A percentile compares a stretch with the other conserved stretches of the same genome.
These are phyloP conservation scores for Phoeniculus purpureus DNA, from an alignment of 2,797 vertebrate genomes.

Conservation along the genomic window DNA sequence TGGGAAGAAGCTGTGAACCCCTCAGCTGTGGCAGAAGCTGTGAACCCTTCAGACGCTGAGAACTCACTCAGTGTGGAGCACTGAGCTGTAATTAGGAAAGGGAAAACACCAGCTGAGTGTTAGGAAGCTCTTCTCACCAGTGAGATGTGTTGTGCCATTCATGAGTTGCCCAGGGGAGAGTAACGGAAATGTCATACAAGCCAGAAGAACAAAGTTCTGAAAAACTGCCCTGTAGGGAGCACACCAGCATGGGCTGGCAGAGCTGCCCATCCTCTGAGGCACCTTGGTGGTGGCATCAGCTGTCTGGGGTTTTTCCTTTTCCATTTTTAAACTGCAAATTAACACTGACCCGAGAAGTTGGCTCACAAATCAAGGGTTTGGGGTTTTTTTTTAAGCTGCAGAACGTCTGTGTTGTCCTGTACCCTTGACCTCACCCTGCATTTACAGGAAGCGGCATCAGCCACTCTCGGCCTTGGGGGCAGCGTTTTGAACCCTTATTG, in stretches of 20 bases:
- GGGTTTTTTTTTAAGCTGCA: background rate
- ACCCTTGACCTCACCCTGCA: constrained; percentile 1
- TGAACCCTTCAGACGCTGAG: background rate
- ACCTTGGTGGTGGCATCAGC: background rate
- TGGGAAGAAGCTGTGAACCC: background rate
- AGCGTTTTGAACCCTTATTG: background rate
- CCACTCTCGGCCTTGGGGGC: background rate
- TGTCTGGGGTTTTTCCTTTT: background rate
- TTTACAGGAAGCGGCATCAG: constrained; percentile 31
- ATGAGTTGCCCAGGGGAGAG: constrained; percentile 26
- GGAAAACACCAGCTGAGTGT: constrained; percentile 35
- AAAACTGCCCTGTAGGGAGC: background rate
- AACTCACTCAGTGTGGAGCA: background rate
- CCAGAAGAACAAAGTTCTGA: background rate
- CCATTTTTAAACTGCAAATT: background rate
- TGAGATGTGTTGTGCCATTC: constrained; percentile 27
- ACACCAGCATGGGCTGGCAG: background rate
- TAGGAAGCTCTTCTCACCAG: background rate
- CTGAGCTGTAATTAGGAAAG: constrained; percentile 57
- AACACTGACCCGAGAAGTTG: background rate
- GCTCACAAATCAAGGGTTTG: background rate
- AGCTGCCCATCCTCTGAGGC: background rate
- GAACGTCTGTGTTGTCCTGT: background rate
- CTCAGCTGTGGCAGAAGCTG: background rate
- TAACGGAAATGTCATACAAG: background rate